Conservation (phyloP, 2,797 vertebrate genomes). For the Macropodus opercularis region DNA sequence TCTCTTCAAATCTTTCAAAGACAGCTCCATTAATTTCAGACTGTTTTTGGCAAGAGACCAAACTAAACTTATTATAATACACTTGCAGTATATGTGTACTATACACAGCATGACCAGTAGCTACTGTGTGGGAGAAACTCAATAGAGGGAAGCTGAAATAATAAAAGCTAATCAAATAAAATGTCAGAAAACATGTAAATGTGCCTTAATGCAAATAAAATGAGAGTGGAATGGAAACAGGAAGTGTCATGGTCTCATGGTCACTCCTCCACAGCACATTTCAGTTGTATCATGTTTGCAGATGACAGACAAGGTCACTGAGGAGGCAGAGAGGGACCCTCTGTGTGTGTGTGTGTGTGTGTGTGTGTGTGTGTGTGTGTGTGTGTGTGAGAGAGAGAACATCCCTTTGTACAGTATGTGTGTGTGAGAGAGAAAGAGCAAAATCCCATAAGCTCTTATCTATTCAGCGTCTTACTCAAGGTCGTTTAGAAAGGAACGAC, state of each 20-base stretch:
- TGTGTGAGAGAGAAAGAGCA: constrained; percentile 1
- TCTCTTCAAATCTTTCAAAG: too few relatives aligned
- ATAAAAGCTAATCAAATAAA: not conserved
- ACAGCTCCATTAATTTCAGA: not conserved
- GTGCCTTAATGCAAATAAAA: constrained; percentile 18
- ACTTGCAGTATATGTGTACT: too few relatives aligned
- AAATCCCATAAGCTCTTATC: constrained; percentile 37
- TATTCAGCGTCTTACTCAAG: constrained; percentile 71
- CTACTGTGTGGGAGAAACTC: not conserved
- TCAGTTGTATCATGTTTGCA: constrained; percentile 63
- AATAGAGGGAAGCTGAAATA: not conserved
- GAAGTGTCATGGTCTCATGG: constrained; percentile 34
- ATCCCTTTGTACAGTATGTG: too few relatives aligned
- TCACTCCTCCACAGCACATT: constrained; percentile 52
- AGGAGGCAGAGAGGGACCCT: constrained; percentile 40
- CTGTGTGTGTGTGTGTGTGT: constrained; percentile 20
- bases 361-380: constrained; percentile 23
- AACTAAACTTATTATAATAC: too few relatives aligned
- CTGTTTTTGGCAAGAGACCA: too few relatives aligned
- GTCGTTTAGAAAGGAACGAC: constrained; percentile 47
- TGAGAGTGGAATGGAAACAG: constrained; percentile 26
- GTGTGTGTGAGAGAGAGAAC: not conserved
- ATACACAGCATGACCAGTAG: not conserved
- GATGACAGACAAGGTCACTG: constrained; percentile 69
- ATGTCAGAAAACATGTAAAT: constrained; percentile 11